Conservation (phyloP, 2,888 invertebrate genomes). For the Diaphora mendica region DNA sequence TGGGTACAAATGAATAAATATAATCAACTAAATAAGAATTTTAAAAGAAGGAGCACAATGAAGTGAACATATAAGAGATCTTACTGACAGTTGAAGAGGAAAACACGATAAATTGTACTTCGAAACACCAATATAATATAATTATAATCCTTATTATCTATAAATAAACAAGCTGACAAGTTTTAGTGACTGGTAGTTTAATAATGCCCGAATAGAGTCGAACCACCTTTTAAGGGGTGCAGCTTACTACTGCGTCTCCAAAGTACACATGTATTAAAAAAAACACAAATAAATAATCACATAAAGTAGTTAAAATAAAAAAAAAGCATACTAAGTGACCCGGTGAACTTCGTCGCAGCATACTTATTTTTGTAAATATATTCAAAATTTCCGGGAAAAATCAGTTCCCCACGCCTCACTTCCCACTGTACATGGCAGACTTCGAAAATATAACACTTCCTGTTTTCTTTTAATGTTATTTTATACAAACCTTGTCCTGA, state of each 20-base stretch:
- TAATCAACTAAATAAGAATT: background rate
- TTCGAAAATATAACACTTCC: too few relatives aligned
- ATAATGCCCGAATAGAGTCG: background rate
- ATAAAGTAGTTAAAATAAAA: too few relatives aligned
- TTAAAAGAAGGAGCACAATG: background rate
- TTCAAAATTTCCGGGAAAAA: too few relatives aligned
- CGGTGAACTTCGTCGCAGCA: too few relatives aligned
- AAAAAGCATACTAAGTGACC: too few relatives aligned
- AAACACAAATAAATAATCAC: too few relatives aligned
- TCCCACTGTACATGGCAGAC: too few relatives aligned
- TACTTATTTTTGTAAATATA: too few relatives aligned
- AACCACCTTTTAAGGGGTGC: background rate
- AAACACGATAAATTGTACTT: background rate
- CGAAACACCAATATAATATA: background rate
- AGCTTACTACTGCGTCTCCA: background rate
- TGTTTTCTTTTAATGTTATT: too few relatives aligned
- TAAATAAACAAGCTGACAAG: background rate
- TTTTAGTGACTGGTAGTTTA: background rate
- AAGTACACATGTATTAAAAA: background rate
- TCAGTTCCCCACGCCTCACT: too few relatives aligned
- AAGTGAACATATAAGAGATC: background rate
- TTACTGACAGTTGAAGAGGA: background rate
- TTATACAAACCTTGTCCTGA: too few relatives aligned
- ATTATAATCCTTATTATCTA: background rate
- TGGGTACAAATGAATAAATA: background rate